Percentiles rank a stretch among this genome's conserved stretches.
Evolutionary conservation across 2,888 invertebrate species (phyloP).

Genomic region (Dryomyza anilis): DNA sequence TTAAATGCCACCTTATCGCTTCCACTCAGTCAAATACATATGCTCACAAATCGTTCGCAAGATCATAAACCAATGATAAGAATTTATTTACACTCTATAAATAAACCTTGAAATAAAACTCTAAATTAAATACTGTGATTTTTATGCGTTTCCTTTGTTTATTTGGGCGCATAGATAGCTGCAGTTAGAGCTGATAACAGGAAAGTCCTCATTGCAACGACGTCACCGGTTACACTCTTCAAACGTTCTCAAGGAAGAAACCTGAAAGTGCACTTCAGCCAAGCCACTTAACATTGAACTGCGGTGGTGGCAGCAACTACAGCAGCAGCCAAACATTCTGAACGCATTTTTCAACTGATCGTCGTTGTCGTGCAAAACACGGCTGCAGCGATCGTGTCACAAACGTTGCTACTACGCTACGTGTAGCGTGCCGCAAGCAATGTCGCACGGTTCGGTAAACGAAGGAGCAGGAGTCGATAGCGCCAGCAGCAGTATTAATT

Average conservation of each 20-base stretch:
- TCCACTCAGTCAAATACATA: too few species aligned
- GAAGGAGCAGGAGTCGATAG: slow-evolving; percentile 44
- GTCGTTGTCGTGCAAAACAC: not conserved
- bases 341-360: not conserved
- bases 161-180: not conserved
- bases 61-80: too few species aligned
- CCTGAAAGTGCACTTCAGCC: not conserved
- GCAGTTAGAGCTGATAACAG: slow-evolving; percentile 3
- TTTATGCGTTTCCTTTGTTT: not conserved
- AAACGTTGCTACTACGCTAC: slow-evolving; percentile 5
- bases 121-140: not conserved
- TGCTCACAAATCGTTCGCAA: too few species aligned
- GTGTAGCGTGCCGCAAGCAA: slow-evolving; percentile 37
- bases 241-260: too few species aligned
- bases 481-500: slow-evolving; percentile 41
- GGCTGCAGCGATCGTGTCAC: not conserved
- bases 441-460: slow-evolving; percentile 52
- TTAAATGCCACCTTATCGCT: too few species aligned
- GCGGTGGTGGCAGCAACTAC: too few species aligned
- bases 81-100: too few species aligned
- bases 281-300: not conserved
- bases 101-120: not conserved
- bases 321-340: not conserved
- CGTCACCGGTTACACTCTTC: not conserved
- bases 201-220: not conserved